Conservation (phyloP, 2,888 invertebrate genomes). For the Acanthacorydalis orientalis region DNA sequence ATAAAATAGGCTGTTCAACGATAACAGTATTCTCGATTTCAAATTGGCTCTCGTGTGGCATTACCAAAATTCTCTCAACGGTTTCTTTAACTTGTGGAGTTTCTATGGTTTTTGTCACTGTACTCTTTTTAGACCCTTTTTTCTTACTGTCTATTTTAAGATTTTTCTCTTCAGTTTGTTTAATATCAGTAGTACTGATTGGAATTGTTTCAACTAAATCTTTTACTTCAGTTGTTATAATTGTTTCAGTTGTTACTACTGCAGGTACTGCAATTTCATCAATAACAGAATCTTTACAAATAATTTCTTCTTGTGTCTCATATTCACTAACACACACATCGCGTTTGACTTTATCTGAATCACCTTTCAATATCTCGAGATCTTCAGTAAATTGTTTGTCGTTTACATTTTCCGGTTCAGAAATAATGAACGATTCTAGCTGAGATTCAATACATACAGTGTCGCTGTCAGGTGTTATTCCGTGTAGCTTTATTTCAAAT, state of each 20-base stretch:
- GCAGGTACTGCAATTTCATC: not conserved
- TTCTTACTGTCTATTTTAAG: not conserved
- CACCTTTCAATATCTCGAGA: no score
- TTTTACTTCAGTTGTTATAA: not conserved
- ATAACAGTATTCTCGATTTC: no score
- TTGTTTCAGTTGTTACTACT: not conserved
- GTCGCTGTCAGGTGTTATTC: no score
- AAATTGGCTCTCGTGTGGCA: not conserved
- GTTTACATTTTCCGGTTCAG: no score
- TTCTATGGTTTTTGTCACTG: not conserved
- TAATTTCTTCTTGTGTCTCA: not conserved
- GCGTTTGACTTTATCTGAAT: not conserved
- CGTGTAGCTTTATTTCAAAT: no score
- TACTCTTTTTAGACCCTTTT: not conserved
- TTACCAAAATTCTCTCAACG: not conserved
- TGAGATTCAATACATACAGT: no score
- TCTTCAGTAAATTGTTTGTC: no score
- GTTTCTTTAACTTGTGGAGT: not conserved
- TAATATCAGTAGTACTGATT: not conserved
- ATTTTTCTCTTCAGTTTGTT: not conserved
- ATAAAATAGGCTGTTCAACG: no score
- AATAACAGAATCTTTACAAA: not conserved
- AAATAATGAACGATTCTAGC: no score
- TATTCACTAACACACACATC: not conserved
- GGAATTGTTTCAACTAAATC: not conserved